Base-by-base conservation (phyloP, 2,797 vertebrate species). In the Brotula barbata region DNA sequence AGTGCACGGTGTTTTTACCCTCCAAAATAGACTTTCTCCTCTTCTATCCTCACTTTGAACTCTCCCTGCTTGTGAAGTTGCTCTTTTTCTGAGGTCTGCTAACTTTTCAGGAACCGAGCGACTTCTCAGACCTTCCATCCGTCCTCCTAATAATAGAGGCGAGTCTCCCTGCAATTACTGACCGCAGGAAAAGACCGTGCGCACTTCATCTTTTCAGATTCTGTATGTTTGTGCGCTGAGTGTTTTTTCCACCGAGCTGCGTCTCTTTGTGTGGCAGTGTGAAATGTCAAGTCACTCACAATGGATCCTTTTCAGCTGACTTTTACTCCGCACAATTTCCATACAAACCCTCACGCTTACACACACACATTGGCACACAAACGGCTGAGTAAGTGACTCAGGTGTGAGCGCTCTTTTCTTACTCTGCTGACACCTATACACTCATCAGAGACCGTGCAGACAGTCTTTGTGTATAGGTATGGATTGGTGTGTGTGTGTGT, bases 151-250 rank as follows among this genome's bases (percentile, higher is more conserved):
- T 16, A 40, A n/a, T 16, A 25, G 10, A 16, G 58, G 46, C 78
- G 61, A 73, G 54, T 59, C 67, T 80, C 53, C 31, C 51, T 58
- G 50, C 51, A 59, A 34, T 73, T 34, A 75, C 58, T n/a, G 41
- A 50, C 75, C 25, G 60, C 68, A 53, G 62, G 25, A 48, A 71
- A 77, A 71, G 78, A 80, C 59, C 60, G 74, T 83, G 78, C 67
- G 55, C 71, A 64, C 82, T 59, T 60, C 39, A 68, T 73, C 76
- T 68, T 52, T 82, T 78, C 72, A 75, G 64, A 71, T 44, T 47
- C 15, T 37, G 46, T 56, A 25, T 60, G 48, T 67, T 42, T 42
- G 39, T 65, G 47, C 20, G 25, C 43, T 8, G 28, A 59, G 61
- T 52, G 48, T 78, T 63, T 66, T 74, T 6, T 3, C 70, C 61